These are phyloP conservation scores for Macrotus californicus DNA, from an alignment of 2,113 vertebrate genomes.

Conservation along the genomic window DNA sequence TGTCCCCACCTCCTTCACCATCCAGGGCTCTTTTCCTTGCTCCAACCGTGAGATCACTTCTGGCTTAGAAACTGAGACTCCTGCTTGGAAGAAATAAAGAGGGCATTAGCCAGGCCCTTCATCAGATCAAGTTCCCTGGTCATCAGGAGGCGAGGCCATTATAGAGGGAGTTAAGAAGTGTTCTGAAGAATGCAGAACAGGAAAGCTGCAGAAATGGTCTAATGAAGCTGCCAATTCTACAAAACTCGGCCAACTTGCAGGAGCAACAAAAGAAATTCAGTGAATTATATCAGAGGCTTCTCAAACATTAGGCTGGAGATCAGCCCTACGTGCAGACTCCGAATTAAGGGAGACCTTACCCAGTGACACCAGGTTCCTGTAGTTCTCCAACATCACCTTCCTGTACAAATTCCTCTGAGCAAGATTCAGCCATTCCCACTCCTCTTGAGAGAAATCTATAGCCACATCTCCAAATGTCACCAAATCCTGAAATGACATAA, in stretches of 20 bases:
- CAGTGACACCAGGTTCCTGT: conserved; percentile 39
- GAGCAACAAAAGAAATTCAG: neutral
- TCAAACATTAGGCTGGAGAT: neutral
- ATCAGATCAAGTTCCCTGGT: neutral
- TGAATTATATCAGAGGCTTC: neutral
- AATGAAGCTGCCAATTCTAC: neutral
- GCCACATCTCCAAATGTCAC: conserved; percentile 68
- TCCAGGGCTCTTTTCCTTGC: conserved; percentile 68
- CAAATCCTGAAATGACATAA: conserved; percentile 43
- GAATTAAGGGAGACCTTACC: conserved; percentile 33
- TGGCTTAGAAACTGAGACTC: conserved; percentile 58
- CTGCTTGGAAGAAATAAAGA: conserved; percentile 54
- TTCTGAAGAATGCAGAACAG: neutral
- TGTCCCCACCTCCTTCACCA: neutral
- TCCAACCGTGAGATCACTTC: conserved; percentile 67
- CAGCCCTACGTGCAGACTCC: neutral
- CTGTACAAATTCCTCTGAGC: conserved; percentile 59
- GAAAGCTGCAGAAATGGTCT: neutral
- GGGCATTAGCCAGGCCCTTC: neutral
- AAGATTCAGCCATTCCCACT: conserved; percentile 62
- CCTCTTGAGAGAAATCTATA: conserved; percentile 61
- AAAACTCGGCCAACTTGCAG: neutral
- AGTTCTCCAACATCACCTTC: conserved; percentile 69
- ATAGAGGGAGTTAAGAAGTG: neutral
- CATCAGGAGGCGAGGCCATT: neutral